A percentile compares a stretch with the other conserved stretches of the same genome.
Conservation (phyloP, 2,113 vertebrate genomes). For the Petroica traversi region DNA sequence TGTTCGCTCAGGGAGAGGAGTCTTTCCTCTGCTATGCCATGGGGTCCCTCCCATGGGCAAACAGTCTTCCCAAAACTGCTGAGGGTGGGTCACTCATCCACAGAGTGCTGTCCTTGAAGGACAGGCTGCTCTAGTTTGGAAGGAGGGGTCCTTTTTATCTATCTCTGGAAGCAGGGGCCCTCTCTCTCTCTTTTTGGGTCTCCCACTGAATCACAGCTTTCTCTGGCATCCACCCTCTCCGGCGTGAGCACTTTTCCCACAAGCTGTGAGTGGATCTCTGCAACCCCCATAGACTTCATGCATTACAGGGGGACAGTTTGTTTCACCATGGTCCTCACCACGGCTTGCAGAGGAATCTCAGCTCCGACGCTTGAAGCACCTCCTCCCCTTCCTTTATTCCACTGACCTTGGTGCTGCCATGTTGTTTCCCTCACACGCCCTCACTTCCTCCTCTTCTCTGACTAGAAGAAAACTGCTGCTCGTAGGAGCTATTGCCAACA, state of each 20-base stretch:
- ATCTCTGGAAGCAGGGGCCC: background rate
- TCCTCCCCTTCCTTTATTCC: background rate
- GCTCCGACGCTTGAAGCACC: background rate
- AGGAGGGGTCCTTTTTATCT: background rate
- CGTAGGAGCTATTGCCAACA: background rate
- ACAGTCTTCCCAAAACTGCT: background rate
- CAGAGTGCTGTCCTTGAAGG: background rate
- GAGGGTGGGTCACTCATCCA: background rate
- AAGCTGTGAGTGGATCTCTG: background rate
- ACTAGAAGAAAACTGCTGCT: background rate
- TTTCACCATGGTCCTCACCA: background rate
- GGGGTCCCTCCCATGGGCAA: background rate
- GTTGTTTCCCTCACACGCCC: background rate
- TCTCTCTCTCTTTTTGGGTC: background rate
- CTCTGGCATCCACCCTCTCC: background rate
- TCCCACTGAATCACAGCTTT: background rate
- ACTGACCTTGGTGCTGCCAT: background rate
- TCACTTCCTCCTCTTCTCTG: background rate
- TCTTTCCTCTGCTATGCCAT: rapidly evolving
- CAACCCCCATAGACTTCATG: rapidly evolving
- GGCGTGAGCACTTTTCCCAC: rapidly evolving
- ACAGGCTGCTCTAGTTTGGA: background rate
- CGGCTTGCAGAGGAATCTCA: background rate
- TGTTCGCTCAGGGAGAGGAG: background rate
- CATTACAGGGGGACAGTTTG: background rate